These are phyloP conservation scores for Gobio gobio DNA, from an alignment of 2,113 vertebrate genomes.

Conservation along the genomic window DNA sequence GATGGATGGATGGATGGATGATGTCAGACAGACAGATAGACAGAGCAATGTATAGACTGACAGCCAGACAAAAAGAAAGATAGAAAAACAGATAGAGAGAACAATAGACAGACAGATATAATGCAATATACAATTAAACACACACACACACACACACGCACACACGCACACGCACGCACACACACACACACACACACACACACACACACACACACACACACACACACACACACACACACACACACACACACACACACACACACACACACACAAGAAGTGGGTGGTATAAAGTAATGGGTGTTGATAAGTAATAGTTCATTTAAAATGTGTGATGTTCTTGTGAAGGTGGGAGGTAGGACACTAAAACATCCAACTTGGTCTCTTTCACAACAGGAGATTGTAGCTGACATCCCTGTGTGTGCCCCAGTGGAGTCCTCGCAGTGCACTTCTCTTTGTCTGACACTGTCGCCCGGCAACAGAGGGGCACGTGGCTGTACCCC, in stretches of 20 bases:
- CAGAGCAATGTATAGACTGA: too few species aligned
- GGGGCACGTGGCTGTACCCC: slow-evolving; percentile 11
- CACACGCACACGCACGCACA: too few species aligned
- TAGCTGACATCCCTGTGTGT: slow-evolving; percentile 18
- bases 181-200: background rate
- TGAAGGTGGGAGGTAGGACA: background rate
- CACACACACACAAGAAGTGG: background rate
- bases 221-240: background rate
- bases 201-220: background rate
- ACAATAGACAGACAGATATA: background rate
- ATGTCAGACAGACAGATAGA: too few species aligned
- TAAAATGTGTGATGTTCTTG: background rate
- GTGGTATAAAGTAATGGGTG: background rate
- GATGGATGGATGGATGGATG: too few species aligned
- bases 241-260: background rate
- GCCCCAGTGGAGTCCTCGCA: slow-evolving; percentile 15
- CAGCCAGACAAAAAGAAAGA: too few species aligned
- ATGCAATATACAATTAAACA: too few species aligned
- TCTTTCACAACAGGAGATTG: slow-evolving; percentile 31
- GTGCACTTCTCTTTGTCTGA: background rate
- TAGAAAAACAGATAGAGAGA: too few species aligned
- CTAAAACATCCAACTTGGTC: background rate
- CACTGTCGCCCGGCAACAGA: slow-evolving; percentile 23
- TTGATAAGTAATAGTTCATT: background rate
- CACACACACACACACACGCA: too few species aligned